Conservation (phyloP, 2,888 invertebrate species). For the Lycaena phlaeas region DNA sequence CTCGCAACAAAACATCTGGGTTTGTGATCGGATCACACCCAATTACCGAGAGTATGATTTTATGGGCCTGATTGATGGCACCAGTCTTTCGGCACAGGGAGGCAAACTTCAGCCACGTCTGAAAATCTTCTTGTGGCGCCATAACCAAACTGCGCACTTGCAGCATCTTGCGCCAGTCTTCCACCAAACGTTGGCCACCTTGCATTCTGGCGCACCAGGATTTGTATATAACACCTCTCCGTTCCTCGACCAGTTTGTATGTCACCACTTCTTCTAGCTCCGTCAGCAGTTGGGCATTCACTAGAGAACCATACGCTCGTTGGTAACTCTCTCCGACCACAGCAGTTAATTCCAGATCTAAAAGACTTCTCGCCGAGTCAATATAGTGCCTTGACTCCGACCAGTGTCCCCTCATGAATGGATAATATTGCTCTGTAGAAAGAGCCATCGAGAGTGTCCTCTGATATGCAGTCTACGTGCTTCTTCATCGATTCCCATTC, state of each 20-base stretch:
- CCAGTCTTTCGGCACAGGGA: slow-evolving; percentile 96
- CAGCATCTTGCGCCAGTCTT: slow-evolving; percentile 98
- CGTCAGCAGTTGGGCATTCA: slow-evolving; percentile 95
- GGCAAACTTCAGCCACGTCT: slow-evolving; percentile 97
- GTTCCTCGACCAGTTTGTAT: slow-evolving; percentile 95
- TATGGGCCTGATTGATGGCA: slow-evolving; percentile 89
- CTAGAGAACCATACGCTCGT: slow-evolving; percentile 94
- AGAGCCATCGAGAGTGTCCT: slow-evolving; percentile 94
- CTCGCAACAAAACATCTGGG: slow-evolving; percentile 79
- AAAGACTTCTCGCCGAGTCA: slow-evolving; percentile 91
- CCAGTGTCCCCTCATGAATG: slow-evolving; percentile 86
- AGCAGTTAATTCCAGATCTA: slow-evolving; percentile 96
- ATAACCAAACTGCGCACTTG: slow-evolving; percentile 95
- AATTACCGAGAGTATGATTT: slow-evolving; percentile 88
- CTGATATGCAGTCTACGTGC: slow-evolving; percentile 88
- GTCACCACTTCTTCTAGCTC: slow-evolving; percentile 98
- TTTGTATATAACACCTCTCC: slow-evolving; percentile 81
- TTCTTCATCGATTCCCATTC: slow-evolving; percentile 96
- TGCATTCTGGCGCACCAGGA: slow-evolving; percentile 97
- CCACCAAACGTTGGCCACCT: slow-evolving; percentile 94
- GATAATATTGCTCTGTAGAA: slow-evolving; percentile 95
- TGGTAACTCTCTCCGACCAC: slow-evolving; percentile 97
- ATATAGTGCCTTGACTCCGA: slow-evolving; percentile 83
- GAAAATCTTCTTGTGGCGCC: slow-evolving; percentile 92
- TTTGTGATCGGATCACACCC: slow-evolving; percentile 85